Percentiles rank a stretch among this genome's conserved stretches.
Evolutionary conservation across 1,140 invertebrate genomes (phyloP).

Genomic region (Drosophila pseudoobscura): DNA sequence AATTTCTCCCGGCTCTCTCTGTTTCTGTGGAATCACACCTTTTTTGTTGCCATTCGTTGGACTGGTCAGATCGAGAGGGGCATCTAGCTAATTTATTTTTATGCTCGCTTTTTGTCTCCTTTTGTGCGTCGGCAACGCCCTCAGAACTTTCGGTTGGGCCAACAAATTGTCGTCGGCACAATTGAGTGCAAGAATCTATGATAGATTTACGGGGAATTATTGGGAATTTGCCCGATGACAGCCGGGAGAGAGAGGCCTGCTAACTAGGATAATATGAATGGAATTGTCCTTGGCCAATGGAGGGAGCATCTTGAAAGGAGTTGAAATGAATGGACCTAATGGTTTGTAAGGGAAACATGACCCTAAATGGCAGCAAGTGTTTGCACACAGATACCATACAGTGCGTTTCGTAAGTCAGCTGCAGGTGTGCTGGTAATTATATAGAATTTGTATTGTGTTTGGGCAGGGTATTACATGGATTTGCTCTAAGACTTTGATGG

Average conservation of each 20-base stretch:
- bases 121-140: conserved; percentile 39
- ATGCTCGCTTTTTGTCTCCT: conserved; percentile 24
- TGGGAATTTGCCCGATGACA: conserved; percentile 39
- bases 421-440: too few relatives aligned
- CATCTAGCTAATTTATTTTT: conserved; percentile 29
- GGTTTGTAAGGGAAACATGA: conserved; percentile 1
- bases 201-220: conserved; percentile 45
- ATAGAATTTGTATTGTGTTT: too few relatives aligned
- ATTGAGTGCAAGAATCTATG: conserved; percentile 12
- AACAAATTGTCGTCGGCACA: conserved; percentile 40
- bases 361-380: neutral
- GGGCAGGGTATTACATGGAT: too few relatives aligned
- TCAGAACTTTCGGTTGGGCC: conserved; percentile 37
- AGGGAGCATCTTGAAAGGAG: neutral
- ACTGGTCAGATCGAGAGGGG: conserved; percentile 32
- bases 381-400: too few relatives aligned
- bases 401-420: too few relatives aligned
- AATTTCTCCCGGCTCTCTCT: conserved; percentile 32
- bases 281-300: conserved; percentile 14
- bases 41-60: conserved; percentile 10
- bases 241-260: conserved; percentile 2
- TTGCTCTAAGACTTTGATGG: too few relatives aligned
- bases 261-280: conserved; percentile 49
- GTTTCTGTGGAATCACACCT: conserved; percentile 72
- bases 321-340: conserved; percentile 12